Base-by-base conservation (phyloP, 2,113 vertebrate genomes). In the Scomber japonicus region DNA sequence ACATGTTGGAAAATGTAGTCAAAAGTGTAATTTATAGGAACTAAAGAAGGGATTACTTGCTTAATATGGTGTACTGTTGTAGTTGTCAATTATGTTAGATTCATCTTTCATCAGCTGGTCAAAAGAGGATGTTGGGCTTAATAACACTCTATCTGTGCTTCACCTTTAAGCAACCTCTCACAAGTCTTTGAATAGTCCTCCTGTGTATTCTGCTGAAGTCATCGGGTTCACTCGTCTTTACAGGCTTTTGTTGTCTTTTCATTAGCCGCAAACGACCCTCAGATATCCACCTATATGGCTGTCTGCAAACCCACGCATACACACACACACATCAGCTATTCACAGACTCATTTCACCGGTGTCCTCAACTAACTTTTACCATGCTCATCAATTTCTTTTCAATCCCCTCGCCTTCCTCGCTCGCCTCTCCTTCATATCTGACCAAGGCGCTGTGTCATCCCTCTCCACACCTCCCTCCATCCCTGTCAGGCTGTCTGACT, bases 221-320 rank as follows among this genome's bases (percentile, higher is more conserved):
- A 49, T 54, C 44, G 27, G 12, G 24, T 66, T 66, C 13, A 65
- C 16, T 75, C 31, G 46, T 71, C 55, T 53, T 55, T 21, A 13
- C 59, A 50, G 12, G 71, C 54, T n/a, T 54, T 50, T 53, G 14
- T 10, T 17, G 11, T 21, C 10, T 5, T 63, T 64, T 78, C 44
- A 53, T 74, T 30, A 66, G 21, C 40, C 3, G 7, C 9, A 48
- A 84, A 71, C 48, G 57, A 54, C 50, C 71, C 53, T 79, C 35
- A 54, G 46, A 54, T 9, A 44, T n/a, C 46, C 44, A 12, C 7
- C 12, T 3, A 17, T 50, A 48, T 5, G 44, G 44, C 55, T 44
- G 55, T 60, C 73, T 70, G 61, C 14, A 54, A 65, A 75, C 72
- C 65, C 76, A 59, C 62, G 17, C 53, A 9, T 15, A 51, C 73